phyloP scores from a whole-genome alignment of 1,140 invertebrate genomes.

The Aphis gossypii region DNA sequence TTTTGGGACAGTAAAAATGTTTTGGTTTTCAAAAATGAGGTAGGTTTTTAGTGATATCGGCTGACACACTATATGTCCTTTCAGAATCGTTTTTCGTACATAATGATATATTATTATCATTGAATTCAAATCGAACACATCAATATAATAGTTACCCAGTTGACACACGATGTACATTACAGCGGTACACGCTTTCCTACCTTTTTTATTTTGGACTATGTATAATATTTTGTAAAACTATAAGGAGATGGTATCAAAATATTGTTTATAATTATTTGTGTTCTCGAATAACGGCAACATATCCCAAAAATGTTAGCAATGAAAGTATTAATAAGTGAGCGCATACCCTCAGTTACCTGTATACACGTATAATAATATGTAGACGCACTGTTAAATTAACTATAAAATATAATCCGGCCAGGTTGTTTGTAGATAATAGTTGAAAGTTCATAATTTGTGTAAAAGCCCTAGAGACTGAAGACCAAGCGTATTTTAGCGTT shows the following conservation, averaged over 20 bases:
- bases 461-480: not conserved
- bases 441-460: constrained; percentile 18
- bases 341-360: not conserved
- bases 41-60: too few species aligned
- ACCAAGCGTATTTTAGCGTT: not conserved
- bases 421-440: constrained; percentile 27
- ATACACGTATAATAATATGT: not conserved
- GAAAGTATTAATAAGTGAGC: not conserved
- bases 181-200: too few species aligned
- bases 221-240: not conserved
- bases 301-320: not conserved
- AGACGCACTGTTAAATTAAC: not conserved
- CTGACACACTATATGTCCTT: too few species aligned
- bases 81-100: too few species aligned
- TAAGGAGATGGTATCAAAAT: not conserved
- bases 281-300: not conserved
- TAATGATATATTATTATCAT: too few species aligned
- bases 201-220: not conserved
- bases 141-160: too few species aligned
- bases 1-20: too few species aligned
- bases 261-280: not conserved
- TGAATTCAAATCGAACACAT: too few species aligned
- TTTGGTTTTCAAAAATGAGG: too few species aligned
- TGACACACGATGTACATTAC: too few species aligned
- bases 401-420: not conserved